Percentiles rank a stretch among this genome's conserved stretches.
phyloP scores from a whole-genome alignment of 2,888 invertebrate genomes.

The Empis stercorea region DNA sequence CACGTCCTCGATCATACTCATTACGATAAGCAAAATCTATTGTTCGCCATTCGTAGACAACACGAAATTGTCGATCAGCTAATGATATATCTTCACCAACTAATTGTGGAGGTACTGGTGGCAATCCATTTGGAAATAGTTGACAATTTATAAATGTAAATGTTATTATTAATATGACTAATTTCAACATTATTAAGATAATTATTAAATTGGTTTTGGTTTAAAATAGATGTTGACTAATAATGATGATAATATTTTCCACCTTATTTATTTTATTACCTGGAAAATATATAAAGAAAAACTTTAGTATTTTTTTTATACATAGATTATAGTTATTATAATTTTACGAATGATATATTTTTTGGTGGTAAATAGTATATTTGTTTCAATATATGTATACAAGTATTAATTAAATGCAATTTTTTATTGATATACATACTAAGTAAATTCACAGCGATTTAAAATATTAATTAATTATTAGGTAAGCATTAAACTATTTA shows the following conservation, averaged over 20 bases:
- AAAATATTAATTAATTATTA: no score
- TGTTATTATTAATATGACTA: conserved; percentile 6
- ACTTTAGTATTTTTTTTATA: no score
- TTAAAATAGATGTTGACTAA: neutral
- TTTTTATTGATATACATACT: no score
- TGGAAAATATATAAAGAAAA: no score
- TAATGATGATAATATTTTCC: neutral
- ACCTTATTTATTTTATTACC: neutral
- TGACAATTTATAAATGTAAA: conserved; percentile 6
- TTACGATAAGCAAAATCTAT: conserved; percentile 56
- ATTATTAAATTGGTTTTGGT: no score
- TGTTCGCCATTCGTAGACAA: conserved; percentile 59
- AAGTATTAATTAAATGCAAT: no score
- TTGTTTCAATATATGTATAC: no score
- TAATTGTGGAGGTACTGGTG: conserved; percentile 11
- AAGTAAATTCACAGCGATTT: no score
- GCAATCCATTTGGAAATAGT: conserved; percentile 8
- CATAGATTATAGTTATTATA: no score
- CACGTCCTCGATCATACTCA: conserved; percentile 41
- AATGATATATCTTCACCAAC: conserved; percentile 17
- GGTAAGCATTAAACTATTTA: no score
- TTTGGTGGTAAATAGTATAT: no score
- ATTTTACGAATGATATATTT: no score
- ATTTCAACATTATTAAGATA: conserved; percentile 7
- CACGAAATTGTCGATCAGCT: conserved; percentile 43